Conservation (phyloP, 2,113 vertebrate genomes). For the Notothenia rossii region DNA sequence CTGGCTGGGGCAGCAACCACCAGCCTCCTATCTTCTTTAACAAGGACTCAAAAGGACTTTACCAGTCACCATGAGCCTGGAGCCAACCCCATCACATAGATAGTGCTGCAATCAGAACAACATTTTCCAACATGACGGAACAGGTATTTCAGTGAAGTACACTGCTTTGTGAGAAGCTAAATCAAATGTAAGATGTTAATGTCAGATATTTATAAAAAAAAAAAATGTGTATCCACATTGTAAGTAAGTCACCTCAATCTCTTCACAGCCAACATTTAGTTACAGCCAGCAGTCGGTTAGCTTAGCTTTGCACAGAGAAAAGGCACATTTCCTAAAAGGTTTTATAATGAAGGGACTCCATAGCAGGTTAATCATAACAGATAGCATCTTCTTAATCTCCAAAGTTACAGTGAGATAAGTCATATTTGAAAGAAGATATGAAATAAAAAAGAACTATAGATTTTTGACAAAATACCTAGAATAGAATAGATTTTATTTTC, state of each 20-base stretch:
- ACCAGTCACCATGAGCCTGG: constrained; percentile 83
- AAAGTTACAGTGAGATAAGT: neutral
- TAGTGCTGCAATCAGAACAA: neutral
- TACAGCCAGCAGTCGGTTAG: neutral
- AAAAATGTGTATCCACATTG: neutral
- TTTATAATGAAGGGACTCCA: neutral
- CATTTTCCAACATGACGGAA: neutral
- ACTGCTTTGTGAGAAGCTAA: neutral
- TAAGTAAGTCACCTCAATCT: neutral
- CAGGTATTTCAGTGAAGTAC: neutral
- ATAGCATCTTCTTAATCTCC: neutral
- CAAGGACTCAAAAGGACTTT: constrained; percentile 85
- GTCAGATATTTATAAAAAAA: too few relatives aligned
- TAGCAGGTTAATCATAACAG: neutral
- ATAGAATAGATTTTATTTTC: neutral
- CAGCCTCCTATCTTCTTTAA: constrained; percentile 84
- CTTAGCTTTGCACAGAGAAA: neutral
- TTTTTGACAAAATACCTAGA: neutral
- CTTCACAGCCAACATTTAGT: neutral
- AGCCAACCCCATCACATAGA: constrained; percentile 80
- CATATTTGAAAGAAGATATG: neutral
- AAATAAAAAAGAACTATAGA: neutral
- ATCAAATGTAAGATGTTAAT: too few relatives aligned
- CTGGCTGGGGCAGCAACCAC: constrained; percentile 80
- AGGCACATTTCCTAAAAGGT: neutral